phyloP scores from a whole-genome alignment of 2,113 vertebrate genomes.

The Gnathonemus longibarbis region DNA sequence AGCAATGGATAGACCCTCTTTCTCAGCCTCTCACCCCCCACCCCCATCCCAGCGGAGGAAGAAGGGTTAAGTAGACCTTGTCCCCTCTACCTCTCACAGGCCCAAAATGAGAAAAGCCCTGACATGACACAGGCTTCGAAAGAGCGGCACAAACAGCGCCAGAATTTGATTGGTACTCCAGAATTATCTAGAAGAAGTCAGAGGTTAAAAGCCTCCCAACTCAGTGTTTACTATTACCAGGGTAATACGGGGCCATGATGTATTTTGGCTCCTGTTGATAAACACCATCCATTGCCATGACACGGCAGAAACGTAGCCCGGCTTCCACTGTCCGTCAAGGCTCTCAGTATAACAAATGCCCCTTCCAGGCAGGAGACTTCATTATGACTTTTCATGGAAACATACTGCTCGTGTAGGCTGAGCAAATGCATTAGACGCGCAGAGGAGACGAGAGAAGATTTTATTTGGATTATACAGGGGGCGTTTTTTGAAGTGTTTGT shows the following conservation, averaged over 20 bases:
- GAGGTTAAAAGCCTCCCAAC: constrained; percentile 44
- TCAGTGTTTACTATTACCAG: constrained; percentile 37
- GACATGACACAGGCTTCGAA: neutral
- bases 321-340: constrained; percentile 16
- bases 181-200: constrained; percentile 39
- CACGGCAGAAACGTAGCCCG: constrained; percentile 23
- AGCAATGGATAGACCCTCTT: neutral
- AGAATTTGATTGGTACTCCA: constrained; percentile 21
- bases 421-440: neutral
- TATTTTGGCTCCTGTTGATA: constrained; percentile 34
- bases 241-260: constrained; percentile 34
- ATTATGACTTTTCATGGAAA: constrained; percentile 22
- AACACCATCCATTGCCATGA: constrained; percentile 43
- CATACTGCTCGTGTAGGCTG: neutral
- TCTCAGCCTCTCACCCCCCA: neutral
- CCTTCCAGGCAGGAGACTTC: constrained; percentile 14
- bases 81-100: neutral
- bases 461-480: constrained; percentile 12
- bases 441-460: neutral
- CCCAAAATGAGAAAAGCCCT: neutral
- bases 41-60: neutral
- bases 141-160: constrained; percentile 9
- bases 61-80: neutral
- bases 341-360: neutral
- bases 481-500: neutral